phyloP scores from a whole-genome alignment of 2,888 invertebrate species.

The Lasioglossum lativentre region DNA sequence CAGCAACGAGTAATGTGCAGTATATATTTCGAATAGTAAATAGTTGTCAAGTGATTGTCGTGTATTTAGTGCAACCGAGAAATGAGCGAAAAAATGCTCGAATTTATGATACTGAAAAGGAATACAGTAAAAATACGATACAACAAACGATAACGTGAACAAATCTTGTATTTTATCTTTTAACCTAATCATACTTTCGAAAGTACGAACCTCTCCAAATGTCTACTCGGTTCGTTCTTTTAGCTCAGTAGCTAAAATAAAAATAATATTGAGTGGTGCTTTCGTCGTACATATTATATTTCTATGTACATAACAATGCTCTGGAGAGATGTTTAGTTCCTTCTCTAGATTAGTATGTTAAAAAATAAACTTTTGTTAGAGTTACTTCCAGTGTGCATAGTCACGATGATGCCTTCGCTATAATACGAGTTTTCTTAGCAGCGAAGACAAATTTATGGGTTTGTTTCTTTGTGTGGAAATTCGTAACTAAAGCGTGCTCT shows the following conservation, averaged over 20 bases:
- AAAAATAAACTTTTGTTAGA: background rate
- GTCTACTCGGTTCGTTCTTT: no score
- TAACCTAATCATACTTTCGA: background rate
- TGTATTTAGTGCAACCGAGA: no score
- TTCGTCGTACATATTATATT: no score
- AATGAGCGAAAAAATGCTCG: no score
- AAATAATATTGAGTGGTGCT: no score
- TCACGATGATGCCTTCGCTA: background rate
- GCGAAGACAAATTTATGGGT: background rate
- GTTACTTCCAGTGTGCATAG: background rate
- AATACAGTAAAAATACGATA: no score
- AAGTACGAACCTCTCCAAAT: background rate
- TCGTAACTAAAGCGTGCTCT: constrained; percentile 12
- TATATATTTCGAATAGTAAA: no score
- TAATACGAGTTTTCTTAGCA: background rate
- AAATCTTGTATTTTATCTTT: background rate
- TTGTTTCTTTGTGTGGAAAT: background rate
- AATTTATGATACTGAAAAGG: no score
- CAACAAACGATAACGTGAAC: background rate
- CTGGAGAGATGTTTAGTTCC: background rate
- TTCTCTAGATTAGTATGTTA: background rate
- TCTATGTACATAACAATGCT: no score
- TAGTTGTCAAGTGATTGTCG: no score
- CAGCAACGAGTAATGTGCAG: background rate
- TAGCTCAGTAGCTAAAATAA: no score